phyloP scores from a whole-genome alignment of 2,888 invertebrate genomes.

The Prenolepis imparis region DNA sequence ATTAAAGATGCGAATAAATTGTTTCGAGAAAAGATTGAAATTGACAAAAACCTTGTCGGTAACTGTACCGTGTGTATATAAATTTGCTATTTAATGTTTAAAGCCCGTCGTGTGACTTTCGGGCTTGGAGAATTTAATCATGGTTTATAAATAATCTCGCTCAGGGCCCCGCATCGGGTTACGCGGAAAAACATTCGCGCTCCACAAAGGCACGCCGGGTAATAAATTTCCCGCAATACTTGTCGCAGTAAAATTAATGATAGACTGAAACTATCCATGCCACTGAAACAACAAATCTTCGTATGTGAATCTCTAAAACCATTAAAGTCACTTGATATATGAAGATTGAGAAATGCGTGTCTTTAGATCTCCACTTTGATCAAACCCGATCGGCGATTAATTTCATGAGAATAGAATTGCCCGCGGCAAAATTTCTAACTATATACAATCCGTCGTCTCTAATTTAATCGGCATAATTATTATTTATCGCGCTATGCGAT shows the following conservation, averaged over 20 bases:
- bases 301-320: constrained; percentile 39
- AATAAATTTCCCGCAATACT: constrained; percentile 51
- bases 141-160: constrained; percentile 44
- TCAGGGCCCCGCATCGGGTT: constrained; percentile 1
- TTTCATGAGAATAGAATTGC: background rate
- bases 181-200: constrained; percentile 32
- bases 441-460: background rate
- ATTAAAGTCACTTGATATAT: constrained; percentile 39
- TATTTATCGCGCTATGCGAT: constrained; percentile 1
- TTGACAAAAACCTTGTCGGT: background rate
- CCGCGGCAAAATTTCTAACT: background rate
- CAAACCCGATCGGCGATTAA: background rate
- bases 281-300: constrained; percentile 57
- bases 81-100: constrained; percentile 19
- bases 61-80: background rate
- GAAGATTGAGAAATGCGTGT: constrained; percentile 40
- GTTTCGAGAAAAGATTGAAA: background rate
- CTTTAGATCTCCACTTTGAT: background rate
- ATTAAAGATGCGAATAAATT: background rate
- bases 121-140: constrained; percentile 3
- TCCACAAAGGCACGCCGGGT: constrained; percentile 34
- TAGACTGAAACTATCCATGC: constrained; percentile 45
- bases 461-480: background rate
- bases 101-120: background rate
- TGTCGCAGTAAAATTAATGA: constrained; percentile 57